These are phyloP conservation scores for Antheraea mylitta DNA, from an alignment of 1,140 invertebrate genomes.

Conservation along the genomic window DNA sequence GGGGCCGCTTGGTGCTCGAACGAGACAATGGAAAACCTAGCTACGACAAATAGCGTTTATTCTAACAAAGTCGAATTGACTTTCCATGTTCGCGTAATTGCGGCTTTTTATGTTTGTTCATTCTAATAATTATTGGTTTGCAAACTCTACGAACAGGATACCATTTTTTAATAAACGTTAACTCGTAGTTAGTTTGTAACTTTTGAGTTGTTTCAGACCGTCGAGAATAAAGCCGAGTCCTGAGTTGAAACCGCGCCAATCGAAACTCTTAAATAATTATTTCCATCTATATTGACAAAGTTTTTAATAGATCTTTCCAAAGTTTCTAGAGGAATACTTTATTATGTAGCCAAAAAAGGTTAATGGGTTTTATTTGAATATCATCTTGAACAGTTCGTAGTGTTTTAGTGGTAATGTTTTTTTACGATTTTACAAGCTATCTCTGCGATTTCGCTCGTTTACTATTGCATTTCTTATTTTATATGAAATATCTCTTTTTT, in stretches of 20 bases:
- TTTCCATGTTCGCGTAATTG: neutral
- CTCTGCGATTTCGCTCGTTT: no score
- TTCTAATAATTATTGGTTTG: neutral
- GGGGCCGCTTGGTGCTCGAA: neutral
- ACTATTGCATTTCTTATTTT: no score
- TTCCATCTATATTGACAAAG: neutral
- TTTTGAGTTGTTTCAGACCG: neutral
- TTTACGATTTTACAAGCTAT: no score
- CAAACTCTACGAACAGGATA: neutral
- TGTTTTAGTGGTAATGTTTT: no score
- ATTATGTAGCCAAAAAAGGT: neutral
- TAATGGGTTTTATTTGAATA: neutral
- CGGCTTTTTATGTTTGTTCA: constrained; percentile 4
- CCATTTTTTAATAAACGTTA: neutral
- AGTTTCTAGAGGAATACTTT: constrained; percentile 1
- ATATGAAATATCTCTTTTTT: no score
- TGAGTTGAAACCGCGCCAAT: neutral
- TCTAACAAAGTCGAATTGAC: constrained; percentile 4
- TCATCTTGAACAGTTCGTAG: neutral
- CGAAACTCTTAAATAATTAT: neutral
- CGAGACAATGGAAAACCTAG: neutral
- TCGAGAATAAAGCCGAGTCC: neutral
- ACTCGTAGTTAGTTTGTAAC: neutral
- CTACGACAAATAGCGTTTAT: constrained; percentile 4
- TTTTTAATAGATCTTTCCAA: constrained; percentile 1